phyloP scores from a whole-genome alignment of 2,888 invertebrate genomes.

The Nomada fabriciana region DNA sequence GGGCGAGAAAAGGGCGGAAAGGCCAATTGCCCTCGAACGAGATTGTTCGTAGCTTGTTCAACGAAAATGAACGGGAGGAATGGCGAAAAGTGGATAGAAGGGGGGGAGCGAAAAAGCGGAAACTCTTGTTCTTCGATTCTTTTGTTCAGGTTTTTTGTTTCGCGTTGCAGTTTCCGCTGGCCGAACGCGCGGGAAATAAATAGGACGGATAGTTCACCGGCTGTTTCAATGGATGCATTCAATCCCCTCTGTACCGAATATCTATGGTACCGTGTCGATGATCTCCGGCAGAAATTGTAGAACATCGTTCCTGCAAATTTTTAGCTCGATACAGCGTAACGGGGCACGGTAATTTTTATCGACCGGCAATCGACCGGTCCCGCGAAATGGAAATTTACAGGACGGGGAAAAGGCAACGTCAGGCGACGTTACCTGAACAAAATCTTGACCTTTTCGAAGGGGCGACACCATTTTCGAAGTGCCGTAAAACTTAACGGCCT shows the following conservation, averaged over 20 bases:
- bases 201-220: neutral
- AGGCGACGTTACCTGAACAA: slow-evolving; percentile 64
- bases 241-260: neutral
- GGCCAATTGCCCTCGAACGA: slow-evolving; percentile 61
- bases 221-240: slow-evolving; percentile 3
- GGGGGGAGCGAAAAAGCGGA: slow-evolving; percentile 21
- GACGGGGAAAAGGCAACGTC: slow-evolving; percentile 41
- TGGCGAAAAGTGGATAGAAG: slow-evolving; percentile 3
- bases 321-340: neutral
- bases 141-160: neutral
- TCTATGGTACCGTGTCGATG: neutral
- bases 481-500: slow-evolving; percentile 77
- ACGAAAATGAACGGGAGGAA: slow-evolving; percentile 51
- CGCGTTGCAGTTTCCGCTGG: neutral
- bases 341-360: too few species aligned
- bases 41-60: slow-evolving; percentile 58
- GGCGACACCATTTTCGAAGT: slow-evolving; percentile 59
- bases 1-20: slow-evolving; percentile 50
- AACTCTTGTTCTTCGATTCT: slow-evolving; percentile 40
- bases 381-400: slow-evolving; percentile 28
- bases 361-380: neutral
- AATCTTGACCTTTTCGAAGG: slow-evolving; percentile 76
- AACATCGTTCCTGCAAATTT: neutral
- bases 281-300: neutral
- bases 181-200: neutral